phyloP scores from a whole-genome alignment of 1,140 invertebrate genomes.

The Hyles euphorbiae region DNA sequence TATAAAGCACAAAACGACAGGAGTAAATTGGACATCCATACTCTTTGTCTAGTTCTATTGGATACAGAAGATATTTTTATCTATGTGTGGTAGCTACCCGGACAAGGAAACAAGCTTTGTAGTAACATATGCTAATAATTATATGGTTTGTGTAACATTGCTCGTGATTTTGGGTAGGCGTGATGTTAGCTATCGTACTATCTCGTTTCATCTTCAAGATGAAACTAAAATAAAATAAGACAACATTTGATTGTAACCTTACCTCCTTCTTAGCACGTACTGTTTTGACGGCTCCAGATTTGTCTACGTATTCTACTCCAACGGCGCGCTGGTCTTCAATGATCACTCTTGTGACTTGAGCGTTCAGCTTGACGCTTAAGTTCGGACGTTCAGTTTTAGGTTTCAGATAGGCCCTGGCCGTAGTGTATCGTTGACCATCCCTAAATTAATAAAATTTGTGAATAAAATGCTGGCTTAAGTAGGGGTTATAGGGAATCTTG shows the following conservation, averaged over 20 bases:
- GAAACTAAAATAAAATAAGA: too few relatives aligned
- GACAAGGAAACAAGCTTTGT: too few relatives aligned
- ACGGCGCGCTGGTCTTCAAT: conserved; percentile 24
- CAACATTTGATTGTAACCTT: neutral
- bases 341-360: conserved; percentile 78
- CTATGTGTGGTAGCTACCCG: too few relatives aligned
- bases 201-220: too few relatives aligned
- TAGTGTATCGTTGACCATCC: conserved; percentile 89
- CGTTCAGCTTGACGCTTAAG: conserved; percentile 82
- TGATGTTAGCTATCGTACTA: too few relatives aligned
- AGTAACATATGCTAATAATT: too few relatives aligned
- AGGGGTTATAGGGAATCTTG: too few relatives aligned
- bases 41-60: too few relatives aligned
- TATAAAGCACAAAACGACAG: neutral
- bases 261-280: conserved; percentile 42
- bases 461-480: neutral
- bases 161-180: too few relatives aligned
- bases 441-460: conserved; percentile 41
- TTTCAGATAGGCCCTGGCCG: conserved; percentile 85
- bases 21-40: too few relatives aligned
- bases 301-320: conserved; percentile 40
- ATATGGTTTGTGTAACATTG: too few relatives aligned
- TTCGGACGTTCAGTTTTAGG: conserved; percentile 83
- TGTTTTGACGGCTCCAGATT: conserved; percentile 21
- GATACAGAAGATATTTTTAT: too few relatives aligned